Evolutionary conservation across 1,140 invertebrate genomes (phyloP).

Genomic region (Agrypnia vestita): DNA sequence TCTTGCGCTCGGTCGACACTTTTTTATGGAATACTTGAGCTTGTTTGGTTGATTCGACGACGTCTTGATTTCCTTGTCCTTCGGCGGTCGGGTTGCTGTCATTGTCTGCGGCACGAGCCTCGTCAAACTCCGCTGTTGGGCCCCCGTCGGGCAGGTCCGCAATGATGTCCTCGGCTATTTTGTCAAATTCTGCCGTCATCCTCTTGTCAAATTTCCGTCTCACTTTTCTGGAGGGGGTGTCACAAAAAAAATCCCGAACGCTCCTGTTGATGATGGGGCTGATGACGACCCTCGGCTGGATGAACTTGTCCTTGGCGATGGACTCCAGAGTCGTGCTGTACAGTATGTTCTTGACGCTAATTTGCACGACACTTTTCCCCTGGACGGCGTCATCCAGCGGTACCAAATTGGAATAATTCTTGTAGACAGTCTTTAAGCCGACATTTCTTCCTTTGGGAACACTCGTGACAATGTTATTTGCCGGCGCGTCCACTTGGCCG

Average conservation of each 20-base stretch:
- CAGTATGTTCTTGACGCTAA: neutral
- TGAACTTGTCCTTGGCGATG: constrained; percentile 4
- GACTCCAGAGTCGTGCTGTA: neutral
- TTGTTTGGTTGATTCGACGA: neutral
- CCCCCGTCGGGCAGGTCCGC: neutral
- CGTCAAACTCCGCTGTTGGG: neutral
- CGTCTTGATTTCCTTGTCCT: no score
- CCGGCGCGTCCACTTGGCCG: no score
- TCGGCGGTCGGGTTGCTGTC: neutral
- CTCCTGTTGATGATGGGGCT: constrained; percentile 7
- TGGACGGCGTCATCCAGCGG: no score
- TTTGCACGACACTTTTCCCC: neutral
- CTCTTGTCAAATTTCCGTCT: neutral
- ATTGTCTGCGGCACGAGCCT: no score
- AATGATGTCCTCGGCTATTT: neutral
- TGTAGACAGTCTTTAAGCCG: no score
- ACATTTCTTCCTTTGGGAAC: no score
- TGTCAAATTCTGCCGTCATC: neutral
- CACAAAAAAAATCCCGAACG: constrained; percentile 7
- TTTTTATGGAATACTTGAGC: neutral
- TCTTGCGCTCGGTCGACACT: neutral
- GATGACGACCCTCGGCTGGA: constrained; percentile 17
- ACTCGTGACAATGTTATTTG: no score
- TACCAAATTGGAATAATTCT: no score
- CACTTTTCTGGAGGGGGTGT: neutral